Base-by-base conservation (phyloP, 30 jellyfish, hydroid and myxozoan species). In the Aurelia sp. region DNA sequence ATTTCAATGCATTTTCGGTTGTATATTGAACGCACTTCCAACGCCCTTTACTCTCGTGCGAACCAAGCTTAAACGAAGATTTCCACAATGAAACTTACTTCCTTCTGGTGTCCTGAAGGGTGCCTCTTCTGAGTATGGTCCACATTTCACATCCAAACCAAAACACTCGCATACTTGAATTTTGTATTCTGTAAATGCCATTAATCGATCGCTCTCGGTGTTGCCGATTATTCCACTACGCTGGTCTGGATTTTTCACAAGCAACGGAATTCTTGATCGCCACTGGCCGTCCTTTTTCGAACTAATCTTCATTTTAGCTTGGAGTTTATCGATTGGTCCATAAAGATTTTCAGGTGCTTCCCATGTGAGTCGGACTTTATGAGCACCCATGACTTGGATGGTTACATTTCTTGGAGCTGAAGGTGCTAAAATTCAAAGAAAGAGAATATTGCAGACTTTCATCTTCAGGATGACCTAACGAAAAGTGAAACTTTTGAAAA, bases 31-130 rank as follows among this genome's bases (percentile, higher is more conserved):
- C 33, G 33, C 33, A 27, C 33, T 27, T 27, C 33, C 33, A 27
- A 27, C 33, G 33, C 33, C 33, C 33, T 27, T 27, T 27, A 27
- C 33, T 27, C 33, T 27, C 33, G 33, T 27, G 33, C 33, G 33
- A 27, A 27, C 2, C 33, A 27, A 27, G 33, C 33, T 27, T 2
- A 27, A 27, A 27, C 33, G 33, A 27, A 27, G 33, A n/a, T 27
- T 27, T 27, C 2, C 33, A 58, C 8, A 19, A 0, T 33, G 22
- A 20, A 18, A 16, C 95, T 31, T 71, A 94, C 98, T 97, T 94
- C 99, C 99, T 73, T 94, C 97, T 31, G 90, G 97, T 51, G 95
- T 78, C 10, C 44, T 63, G 61, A 94, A 78, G 19, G 22, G 22
- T 20, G 22, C 58, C 16, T 73, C 57, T 13, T 60, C 53, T 5